Evolutionary conservation across 2,113 vertebrate species (phyloP), one percentile per base, ranked within the genome.

Genomic region (Donacobius atricapilla): DNA sequence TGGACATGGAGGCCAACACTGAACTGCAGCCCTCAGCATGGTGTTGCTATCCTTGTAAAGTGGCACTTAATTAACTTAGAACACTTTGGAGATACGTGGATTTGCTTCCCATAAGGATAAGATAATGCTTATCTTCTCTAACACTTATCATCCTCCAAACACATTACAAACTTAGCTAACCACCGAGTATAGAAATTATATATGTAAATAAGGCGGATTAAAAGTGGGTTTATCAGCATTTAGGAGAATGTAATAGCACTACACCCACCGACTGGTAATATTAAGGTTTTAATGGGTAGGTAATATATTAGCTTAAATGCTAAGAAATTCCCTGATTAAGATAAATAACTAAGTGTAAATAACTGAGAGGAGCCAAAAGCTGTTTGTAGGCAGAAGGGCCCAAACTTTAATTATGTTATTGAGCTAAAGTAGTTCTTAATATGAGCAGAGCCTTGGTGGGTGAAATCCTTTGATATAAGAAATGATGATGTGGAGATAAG

Each of bases 121-220:
- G 93, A 94, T 95, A 93, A 39, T 61, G 60, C 80, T 95, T 95
- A 95, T 94, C 94, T 93, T 83, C 76, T 68, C 2, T 40, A 86
- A 73, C 69, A 65, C 80, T 95, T 95, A 90, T 64, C 86, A 66
- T 82, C 80, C 80, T 76, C 72, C 21, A 78, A 95, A 85, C 87
- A 79, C 80, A 69, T 72, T 87, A 75, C 31, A 75, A 93, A 96
- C 86, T 64, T 40, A 69, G 76, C 83, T 87, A 94, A 93, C 79
- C 70, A 92, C 60, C 14, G 30, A 80, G 63, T 86, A 60, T 84
- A 78, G 84, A 89, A 90, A 88, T 94, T 88, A 70, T 71, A 16
- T 39, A 57, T 90, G 88, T 90, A 95, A 96, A 97, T 93, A 94
- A 92, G 69, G 80, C 76, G 78, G 83, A 90, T 94, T 92, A 68